Conservation (phyloP, 2,888 invertebrate genomes). For the Criorhina ranunculi region DNA sequence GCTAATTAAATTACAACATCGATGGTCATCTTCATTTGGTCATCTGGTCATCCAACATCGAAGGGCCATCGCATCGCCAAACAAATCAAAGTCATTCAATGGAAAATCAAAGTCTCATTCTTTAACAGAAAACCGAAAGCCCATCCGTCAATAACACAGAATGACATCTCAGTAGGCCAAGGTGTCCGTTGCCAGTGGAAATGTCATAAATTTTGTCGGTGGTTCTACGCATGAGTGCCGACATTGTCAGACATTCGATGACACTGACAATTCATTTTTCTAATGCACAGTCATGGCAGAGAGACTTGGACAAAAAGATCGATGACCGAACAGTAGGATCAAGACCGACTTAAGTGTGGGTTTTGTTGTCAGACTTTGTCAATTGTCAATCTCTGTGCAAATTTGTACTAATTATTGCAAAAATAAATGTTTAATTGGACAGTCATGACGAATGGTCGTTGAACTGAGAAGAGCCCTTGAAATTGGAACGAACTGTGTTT, state of each 20-base stretch:
- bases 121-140: neutral
- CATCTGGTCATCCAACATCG: neutral
- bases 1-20: constrained; percentile 30
- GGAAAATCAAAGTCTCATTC: neutral
- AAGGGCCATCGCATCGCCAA: constrained; percentile 1
- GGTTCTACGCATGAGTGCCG: constrained; percentile 18
- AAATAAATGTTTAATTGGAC: neutral
- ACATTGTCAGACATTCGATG: neutral
- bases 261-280: neutral
- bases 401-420: constrained; percentile 7
- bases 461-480: neutral
- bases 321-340: neutral
- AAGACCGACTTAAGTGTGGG: neutral
- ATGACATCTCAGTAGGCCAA: constrained; percentile 20
- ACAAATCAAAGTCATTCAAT: neutral
- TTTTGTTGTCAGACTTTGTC: neutral
- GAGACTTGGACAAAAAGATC: too few relatives aligned
- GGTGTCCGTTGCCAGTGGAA: neutral
- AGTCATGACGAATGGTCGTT: neutral
- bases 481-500: neutral
- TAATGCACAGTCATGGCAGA: neutral
- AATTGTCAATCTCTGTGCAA: neutral
- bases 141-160: neutral
- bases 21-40: neutral
- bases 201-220: constrained; percentile 4